These are phyloP conservation scores for Mesorhabditis spiculigera DNA, from an alignment of 2,888 invertebrate genomes.

Conservation along the genomic window DNA sequence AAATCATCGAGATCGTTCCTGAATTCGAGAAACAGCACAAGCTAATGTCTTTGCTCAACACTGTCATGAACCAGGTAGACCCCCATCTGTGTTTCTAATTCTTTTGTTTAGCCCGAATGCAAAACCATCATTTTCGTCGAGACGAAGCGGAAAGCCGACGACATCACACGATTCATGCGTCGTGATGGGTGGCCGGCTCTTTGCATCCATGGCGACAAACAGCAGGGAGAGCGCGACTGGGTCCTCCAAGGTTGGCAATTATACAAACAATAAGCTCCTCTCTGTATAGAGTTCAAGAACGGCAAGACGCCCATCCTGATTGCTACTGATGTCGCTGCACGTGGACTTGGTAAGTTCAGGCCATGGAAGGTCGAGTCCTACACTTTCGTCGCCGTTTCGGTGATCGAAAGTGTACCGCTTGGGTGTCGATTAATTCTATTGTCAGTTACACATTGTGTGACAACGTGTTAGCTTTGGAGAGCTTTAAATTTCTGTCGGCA, in stretches of 20 bases:
- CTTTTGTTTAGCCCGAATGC: conserved; percentile 66
- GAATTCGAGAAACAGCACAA: conserved; percentile 34
- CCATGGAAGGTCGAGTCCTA: neutral
- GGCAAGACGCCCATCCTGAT: conserved; percentile 81
- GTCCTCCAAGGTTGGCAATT: conserved; percentile 63
- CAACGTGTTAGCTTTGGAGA: too few relatives aligned
- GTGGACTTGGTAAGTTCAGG: conserved; percentile 39
- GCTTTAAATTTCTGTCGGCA: too few relatives aligned
- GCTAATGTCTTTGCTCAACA: conserved; percentile 29
- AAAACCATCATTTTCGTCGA: conserved; percentile 94
- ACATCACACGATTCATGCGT: conserved; percentile 76
- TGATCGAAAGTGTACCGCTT: too few relatives aligned
- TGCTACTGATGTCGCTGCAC: conserved; percentile 88
- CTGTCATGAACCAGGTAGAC: conserved; percentile 25
- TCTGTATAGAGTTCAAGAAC: conserved; percentile 70
- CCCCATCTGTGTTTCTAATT: neutral
- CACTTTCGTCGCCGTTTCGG: neutral
- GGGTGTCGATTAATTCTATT: too few relatives aligned
- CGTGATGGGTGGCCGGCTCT: conserved; percentile 70
- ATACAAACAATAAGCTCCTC: neutral
- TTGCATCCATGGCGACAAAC: conserved; percentile 88
- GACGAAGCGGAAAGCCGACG: conserved; percentile 91
- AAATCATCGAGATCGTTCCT: conserved; percentile 61
- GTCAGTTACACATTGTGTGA: too few relatives aligned
- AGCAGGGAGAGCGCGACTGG: conserved; percentile 86